Evolutionary conservation across 2,797 vertebrate species (phyloP), one percentile per base, ranked within the genome.

Genomic region (Sebastes taczanowskii): DNA sequence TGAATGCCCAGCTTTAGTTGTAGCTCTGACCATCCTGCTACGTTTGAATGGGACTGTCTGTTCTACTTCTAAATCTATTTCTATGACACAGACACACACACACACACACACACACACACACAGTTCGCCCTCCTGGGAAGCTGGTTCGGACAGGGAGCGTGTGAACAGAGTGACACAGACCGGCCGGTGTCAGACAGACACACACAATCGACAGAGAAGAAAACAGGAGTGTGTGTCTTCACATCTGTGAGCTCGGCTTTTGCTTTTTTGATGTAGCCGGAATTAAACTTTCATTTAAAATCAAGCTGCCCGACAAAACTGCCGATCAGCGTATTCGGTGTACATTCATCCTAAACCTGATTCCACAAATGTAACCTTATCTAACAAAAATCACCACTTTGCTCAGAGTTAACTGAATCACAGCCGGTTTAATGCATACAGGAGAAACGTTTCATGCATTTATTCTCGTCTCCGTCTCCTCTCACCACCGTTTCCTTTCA

Each of bases 111-210:
- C 35, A 38, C 35, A 46, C 49, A 74, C 64, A 49, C 11, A 77
- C 49, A 74, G n/a, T 61, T 30, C n/a, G 6, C 18, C 25, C 71
- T 30, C 61, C 46, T 10, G 78, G 78, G 83, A 80, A 42, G 83
- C 38, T 56, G 63, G 68, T 25, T 84, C 5, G 25, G 35, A 83
- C 75, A 66, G 78, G 74, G 87, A 87, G 84, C 80, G 82, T 90
- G 91, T 88, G 89, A 92, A 91, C 77, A 66, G 34, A 82, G 73
- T 75, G 86, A 88, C 89, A 86, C 79, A 77, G 85, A 55, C 52
- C 5, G 67, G 38, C 14, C 23, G 1, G 78, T 73, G 80, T 84
- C 85, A 79, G 53, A 69, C 74, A 22, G 20, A 18, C 60, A 38
- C 71, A 71, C 77, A 61, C 69, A 46, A 13, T 29, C 29, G 0